These are phyloP conservation scores for Cottoperca gobio DNA, from an alignment of 2,797 vertebrate species.

Conservation along the genomic window DNA sequence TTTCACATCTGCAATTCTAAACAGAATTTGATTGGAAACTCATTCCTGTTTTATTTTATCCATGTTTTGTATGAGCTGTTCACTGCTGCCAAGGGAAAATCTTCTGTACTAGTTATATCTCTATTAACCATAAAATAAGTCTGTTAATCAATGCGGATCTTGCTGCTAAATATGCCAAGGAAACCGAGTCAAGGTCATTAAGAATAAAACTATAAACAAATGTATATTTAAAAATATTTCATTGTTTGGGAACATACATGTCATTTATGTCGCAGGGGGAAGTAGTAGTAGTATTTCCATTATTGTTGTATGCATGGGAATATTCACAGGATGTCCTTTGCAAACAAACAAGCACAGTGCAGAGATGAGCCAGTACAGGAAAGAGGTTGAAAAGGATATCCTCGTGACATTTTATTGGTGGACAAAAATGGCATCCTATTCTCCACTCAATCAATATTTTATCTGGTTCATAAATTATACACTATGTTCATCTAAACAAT, in stretches of 20 bases:
- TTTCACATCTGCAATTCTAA: not conserved
- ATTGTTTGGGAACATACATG: conserved; percentile 24
- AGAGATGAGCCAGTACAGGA: conserved; percentile 62
- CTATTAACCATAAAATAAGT: not conserved
- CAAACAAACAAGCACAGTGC: conserved; percentile 59
- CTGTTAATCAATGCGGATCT: not conserved
- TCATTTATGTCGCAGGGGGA: conserved; percentile 29
- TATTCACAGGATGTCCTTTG: conserved; percentile 72
- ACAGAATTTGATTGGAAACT: not conserved
- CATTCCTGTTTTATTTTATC: not conserved
- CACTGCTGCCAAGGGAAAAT: not conserved
- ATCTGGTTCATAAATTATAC: conserved; percentile 21
- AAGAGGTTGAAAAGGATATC: conserved; percentile 62
- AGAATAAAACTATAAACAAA: conserved; percentile 1
- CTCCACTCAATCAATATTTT: conserved; percentile 33
- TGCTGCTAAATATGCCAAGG: not conserved
- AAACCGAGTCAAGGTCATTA: not conserved
- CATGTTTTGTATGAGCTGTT: not conserved
- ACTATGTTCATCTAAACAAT: conserved; percentile 15
- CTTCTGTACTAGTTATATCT: not conserved
- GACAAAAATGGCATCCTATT: conserved; percentile 37
- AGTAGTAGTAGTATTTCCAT: conserved; percentile 36
- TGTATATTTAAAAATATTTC: conserved; percentile 4
- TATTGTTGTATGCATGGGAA: conserved; percentile 38
- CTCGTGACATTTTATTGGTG: conserved; percentile 56